A percentile compares a stretch with the other conserved stretches of the same genome.
Conservation (phyloP, 2,113 vertebrate genomes). For the Ciconia maguari region DNA sequence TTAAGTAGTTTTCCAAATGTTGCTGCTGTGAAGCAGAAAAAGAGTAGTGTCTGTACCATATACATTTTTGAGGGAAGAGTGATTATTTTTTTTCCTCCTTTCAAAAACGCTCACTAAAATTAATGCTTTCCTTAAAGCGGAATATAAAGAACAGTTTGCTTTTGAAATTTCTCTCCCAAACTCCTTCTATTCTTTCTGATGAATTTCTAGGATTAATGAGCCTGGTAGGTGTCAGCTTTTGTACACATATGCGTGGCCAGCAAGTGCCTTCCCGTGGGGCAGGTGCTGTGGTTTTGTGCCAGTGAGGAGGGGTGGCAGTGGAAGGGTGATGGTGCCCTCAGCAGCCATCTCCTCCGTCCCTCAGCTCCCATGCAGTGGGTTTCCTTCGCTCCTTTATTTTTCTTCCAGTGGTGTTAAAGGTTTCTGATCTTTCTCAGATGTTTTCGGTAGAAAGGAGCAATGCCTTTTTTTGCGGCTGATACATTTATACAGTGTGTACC, state of each 20-base stretch:
- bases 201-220: not conserved
- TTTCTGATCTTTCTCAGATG: not conserved
- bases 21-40: constrained; percentile 52
- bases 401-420: not conserved
- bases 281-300: not conserved
- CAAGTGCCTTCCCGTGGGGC: not conserved
- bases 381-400: not conserved
- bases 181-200: not conserved
- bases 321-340: not conserved
- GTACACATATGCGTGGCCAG: not conserved
- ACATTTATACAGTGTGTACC: accelerated
- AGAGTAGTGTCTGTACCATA: not conserved
- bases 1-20: constrained; percentile 60
- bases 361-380: accelerated
- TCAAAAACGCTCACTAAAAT: not conserved
- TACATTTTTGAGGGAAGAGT: not conserved
- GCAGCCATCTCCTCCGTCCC: not conserved
- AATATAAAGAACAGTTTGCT: not conserved
- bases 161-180: not conserved
- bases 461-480: not conserved
- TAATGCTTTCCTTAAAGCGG: not conserved
- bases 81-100: not conserved
- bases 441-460: not conserved
- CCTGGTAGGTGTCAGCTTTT: not conserved
- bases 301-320: not conserved